Evolutionary conservation across 2,797 vertebrate species (phyloP).

Genomic region (Coregonus suidteri): DNA sequence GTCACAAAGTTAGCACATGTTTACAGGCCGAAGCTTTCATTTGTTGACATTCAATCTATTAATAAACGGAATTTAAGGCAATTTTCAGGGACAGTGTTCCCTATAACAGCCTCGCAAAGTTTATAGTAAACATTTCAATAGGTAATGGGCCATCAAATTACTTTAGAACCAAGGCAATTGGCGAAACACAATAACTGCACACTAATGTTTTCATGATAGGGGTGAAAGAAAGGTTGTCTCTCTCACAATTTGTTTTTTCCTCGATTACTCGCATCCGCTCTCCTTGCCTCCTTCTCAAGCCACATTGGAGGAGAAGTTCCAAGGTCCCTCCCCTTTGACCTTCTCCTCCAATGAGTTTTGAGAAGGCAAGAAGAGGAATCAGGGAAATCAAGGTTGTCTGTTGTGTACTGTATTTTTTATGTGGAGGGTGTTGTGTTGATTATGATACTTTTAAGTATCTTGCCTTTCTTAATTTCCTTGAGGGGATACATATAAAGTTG

Average conservation of each 20-base stretch:
- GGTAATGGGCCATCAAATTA: not conserved
- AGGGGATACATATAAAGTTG: not conserved
- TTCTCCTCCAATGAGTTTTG: not conserved
- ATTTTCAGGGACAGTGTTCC: not conserved
- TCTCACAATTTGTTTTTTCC: not conserved
- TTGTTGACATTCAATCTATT: too few species aligned
- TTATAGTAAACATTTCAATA: not conserved
- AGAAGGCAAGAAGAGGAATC: not conserved
- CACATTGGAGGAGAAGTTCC: not conserved
- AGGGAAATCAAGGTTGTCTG: not conserved
- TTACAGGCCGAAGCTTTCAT: too few species aligned
- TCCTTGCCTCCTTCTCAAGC: not conserved
- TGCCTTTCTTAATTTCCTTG: too few species aligned
- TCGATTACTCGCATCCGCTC: too few species aligned
- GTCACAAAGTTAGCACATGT: too few species aligned
- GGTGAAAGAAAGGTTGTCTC: not conserved
- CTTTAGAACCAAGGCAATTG: not conserved
- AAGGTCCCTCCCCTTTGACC: not conserved
- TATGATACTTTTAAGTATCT: not conserved
- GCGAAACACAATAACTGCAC: not conserved
- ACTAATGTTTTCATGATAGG: not conserved
- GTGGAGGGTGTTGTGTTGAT: not conserved
- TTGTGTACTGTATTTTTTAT: not conserved
- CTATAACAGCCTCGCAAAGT: not conserved
- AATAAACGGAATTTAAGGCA: not conserved